Conservation (phyloP, 2,888 invertebrate genomes). For the Trimorus sp. region DNA sequence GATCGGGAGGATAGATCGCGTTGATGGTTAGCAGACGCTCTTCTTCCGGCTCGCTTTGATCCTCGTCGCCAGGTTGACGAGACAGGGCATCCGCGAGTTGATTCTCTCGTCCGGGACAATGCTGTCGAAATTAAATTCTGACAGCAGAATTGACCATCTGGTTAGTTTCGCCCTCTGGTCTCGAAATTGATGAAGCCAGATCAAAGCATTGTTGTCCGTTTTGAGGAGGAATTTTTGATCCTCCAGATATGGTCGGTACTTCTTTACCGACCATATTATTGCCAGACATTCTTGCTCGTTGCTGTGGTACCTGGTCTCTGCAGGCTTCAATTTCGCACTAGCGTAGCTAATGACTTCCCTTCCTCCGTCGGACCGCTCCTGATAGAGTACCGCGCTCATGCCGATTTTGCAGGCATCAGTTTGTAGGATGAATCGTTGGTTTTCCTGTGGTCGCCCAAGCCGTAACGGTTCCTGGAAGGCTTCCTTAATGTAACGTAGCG, state of each 20-base stretch:
- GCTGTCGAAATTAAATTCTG: conserved; percentile 16
- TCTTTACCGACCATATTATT: conserved; percentile 41
- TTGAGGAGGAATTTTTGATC: conserved; percentile 18
- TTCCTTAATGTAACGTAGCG: not conserved
- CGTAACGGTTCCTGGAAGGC: not conserved
- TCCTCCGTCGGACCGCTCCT: not conserved
- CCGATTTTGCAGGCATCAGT: conserved; percentile 32
- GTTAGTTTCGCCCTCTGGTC: conserved; percentile 17
- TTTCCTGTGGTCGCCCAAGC: not conserved
- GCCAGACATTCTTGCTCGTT: conserved; percentile 44
- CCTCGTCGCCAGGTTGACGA: conserved; percentile 16
- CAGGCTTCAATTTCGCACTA: conserved; percentile 60
- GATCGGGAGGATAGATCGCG: not conserved
- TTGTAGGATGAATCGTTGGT: conserved; percentile 14
- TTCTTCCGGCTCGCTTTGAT: not conserved
- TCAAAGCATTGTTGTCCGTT: conserved; percentile 14
- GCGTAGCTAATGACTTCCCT: conserved; percentile 60
- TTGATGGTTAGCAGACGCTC: conserved; percentile 5
- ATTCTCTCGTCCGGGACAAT: not conserved
- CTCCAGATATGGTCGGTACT: conserved; percentile 43
- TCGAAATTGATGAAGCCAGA: conserved; percentile 14
- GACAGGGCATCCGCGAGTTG: conserved; percentile 28
- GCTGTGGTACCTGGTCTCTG: conserved; percentile 49
- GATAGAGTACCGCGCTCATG: conserved; percentile 43
- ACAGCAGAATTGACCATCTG: conserved; percentile 13